Base-by-base conservation (phyloP, 2,797 vertebrate genomes). In the Muscicapa comitata region DNA sequence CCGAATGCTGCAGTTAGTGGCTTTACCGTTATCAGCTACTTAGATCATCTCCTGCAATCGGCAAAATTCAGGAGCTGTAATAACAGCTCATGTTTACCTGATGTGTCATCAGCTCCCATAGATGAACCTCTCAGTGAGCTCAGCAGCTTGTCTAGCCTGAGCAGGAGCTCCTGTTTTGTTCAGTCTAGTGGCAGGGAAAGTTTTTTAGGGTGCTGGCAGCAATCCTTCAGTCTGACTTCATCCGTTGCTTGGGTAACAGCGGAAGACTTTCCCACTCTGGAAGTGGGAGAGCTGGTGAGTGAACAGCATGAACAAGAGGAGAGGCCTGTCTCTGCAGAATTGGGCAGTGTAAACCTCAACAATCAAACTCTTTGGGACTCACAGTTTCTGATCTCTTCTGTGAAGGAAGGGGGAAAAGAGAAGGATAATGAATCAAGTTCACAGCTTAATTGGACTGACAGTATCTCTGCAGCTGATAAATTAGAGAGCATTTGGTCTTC, bases 1-100 rank as follows among this genome's bases (percentile, higher is more conserved):
- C 98, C 97, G 83, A 93, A 97, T 9, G 20, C 97, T 33, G 61
- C 58, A 80, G 57, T 98, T 35, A 31, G 86, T 59, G 97, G 98
- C 83, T 97, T 95, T 71, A 98, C 98, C 38, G 97, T 98, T 86
- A 90, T 98, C 75, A 93, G 92, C 86, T 98, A 80, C 62, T 97
- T 98, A 68, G 78, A 83, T 94, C 77, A 4, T 66, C 88, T 98
- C 55, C 82, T 97, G 83, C 77, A 94, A 51, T 86, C 55, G 31
- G 62, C 81, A 71, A 67, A 50, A 90, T 50, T 87, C 48, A 61
- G 70, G 78, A 93, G 71, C 55, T 55, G 45, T 57, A 68, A 57
- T 18, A 72, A 50, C 82, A 91, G 48, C 50, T 93, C 92, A 15
- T 59, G 57, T 63, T 78, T 70, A 92, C 85, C 88, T 76, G 86